Evolutionary conservation across 1,140 invertebrate species (phyloP).

Genomic region (Drosophila varians): DNA sequence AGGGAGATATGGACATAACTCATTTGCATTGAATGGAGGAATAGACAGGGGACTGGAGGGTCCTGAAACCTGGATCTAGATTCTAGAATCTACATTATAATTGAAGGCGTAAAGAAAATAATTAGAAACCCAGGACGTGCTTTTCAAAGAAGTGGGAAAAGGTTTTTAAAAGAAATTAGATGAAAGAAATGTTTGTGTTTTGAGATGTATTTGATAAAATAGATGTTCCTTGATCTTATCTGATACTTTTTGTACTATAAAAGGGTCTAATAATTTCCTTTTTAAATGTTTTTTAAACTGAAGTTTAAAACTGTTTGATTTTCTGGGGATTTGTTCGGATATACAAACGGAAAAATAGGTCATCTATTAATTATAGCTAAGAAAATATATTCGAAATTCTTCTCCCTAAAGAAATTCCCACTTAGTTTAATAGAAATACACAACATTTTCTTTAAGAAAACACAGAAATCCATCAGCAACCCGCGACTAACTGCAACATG

Average conservation of each 20-base stretch:
- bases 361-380: background rate
- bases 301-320: background rate
- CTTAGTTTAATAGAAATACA: background rate
- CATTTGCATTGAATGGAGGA: slow-evolving; percentile 42
- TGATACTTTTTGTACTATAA: background rate
- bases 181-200: background rate
- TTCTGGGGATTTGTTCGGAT: too few relatives aligned
- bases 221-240: background rate
- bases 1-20: slow-evolving; percentile 42
- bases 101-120: background rate
- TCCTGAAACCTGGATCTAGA: background rate
- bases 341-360: background rate
- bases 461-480: background rate
- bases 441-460: background rate
- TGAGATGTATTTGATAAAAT: background rate
- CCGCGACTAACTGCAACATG: slow-evolving; percentile 8
- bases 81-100: background rate
- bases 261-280: background rate
- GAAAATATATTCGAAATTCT: background rate
- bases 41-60: background rate
- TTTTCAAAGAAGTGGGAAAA: background rate
- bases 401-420: background rate
- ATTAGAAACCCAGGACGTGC: background rate
- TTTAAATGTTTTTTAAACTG: background rate
- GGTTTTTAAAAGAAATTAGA: too few relatives aligned